Evolutionary conservation across 1,140 invertebrate genomes (phyloP), one percentile per base, ranked within the genome.

Genomic region (Drosophila leontia): DNA sequence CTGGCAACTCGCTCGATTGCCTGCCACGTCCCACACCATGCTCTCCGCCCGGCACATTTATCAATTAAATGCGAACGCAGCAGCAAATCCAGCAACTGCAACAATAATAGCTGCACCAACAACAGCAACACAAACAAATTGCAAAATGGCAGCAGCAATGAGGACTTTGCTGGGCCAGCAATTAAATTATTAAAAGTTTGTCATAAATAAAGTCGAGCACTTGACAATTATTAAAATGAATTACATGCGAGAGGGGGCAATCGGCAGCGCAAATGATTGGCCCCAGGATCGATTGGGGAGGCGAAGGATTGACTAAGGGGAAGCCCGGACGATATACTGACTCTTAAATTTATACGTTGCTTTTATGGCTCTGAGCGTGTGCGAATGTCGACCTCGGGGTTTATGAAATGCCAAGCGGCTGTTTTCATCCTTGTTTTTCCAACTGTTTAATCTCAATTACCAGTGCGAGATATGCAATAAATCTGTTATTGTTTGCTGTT

Each of bases 391-490:
- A 61, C 58, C 63, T 78, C 65, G 34, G 76, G 76, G 58, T 78
- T 78, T 71, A 78, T 78, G 64, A 87, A 87, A 87, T 84, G 68
- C 72, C 83, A 78, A 84, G 76, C 84, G 84, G 64, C 77, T 87
- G 84, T 78, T 87, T 74, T 75, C 58, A 29, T 72, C 41, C 65
- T 72, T 70, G 56, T 70, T 72, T 87, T 88, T 87, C 80, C 65
- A 84, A 87, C 77, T 87, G 84, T 88, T 87, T 88, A 87, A 88
- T 87, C 85, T 87, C 85, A 87, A 87, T 87, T 87, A 87, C 84
- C 80, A 87, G 84, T 71, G 80, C 68, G 77, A 87, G 83, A 87
- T 87, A 88, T 84, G 80, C 84, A 83, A 87, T 88, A 87, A 88
- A 87, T 87, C 80, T 87, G 83, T 87, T 87, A 88, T 88, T 88